Base-by-base conservation (phyloP, 2,113 vertebrate species). In the Otus sunia region DNA sequence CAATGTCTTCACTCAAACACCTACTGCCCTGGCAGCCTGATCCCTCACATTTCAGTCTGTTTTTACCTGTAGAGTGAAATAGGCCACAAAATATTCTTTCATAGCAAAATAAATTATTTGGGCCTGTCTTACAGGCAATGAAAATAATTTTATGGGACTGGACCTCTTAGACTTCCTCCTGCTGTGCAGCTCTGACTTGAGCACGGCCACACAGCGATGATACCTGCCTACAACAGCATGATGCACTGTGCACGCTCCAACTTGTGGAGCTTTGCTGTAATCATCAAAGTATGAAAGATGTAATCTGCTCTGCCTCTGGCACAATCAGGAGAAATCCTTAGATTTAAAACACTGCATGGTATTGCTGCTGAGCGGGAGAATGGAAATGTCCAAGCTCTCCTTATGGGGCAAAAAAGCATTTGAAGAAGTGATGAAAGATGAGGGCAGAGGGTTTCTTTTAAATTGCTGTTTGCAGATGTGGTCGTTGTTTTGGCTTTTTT, bases 171-270 rank as follows among this genome's bases (percentile, higher is more conserved):
- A 47, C 23, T 62, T 73, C 29, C 36, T 64, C n/a, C 22, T 63
- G 32, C 37, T 3, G 7, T 2, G 0, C 9, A 47, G 26, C 34
- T 47, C 30, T 39, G 29, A 43, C 75, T 58, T 1, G 1, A 73
- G 49, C 59, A 8, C 27, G 9, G 30, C 6, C 0, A 1, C 49
- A 23, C 30, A 34, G 55, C 0, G 0, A 19, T n/a, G 81, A 60
- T 62, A 32, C 30, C 58, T 72, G 60, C 56, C 56, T 20, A 27
- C 26, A 34, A 55, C 39, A 83, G 64, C 2, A 0, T 8, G 26
- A 15, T 5, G 29, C n/a, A 21, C 26, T 0, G 0, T 2, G 2
- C 25, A 16, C 0, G 1, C 1, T 36, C 49, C 60, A 25, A 20
- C 66, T 45, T 41, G 19, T 9, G 41, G 66, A 64, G 49, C 58